These are phyloP conservation scores for Monoplex corrugatus DNA, from an alignment of 2,888 invertebrate species.

Conservation along the genomic window DNA sequence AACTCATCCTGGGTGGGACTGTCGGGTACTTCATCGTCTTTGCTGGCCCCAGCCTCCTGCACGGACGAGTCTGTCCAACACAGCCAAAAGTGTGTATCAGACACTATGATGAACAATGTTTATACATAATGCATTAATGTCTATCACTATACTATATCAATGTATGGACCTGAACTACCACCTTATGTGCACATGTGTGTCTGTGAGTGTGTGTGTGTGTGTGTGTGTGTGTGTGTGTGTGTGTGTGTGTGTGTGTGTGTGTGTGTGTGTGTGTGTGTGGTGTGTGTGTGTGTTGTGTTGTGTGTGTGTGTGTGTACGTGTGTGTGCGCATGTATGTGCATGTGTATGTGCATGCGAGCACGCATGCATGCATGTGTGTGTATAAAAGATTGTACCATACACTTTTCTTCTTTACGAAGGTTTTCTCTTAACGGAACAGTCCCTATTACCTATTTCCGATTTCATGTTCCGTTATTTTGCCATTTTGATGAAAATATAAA, in stretches of 20 bases:
- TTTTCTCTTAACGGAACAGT: too few relatives aligned
- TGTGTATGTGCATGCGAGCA: not conserved
- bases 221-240: not conserved
- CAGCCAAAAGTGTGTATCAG: too few relatives aligned
- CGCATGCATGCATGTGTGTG: not conserved
- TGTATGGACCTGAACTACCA: too few relatives aligned
- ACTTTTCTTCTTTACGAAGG: not conserved
- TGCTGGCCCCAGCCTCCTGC: constrained; percentile 53
- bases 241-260: not conserved
- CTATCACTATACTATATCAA: too few relatives aligned
- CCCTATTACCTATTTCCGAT: too few relatives aligned
- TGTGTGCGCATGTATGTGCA: not conserved
- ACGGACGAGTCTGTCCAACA: constrained; percentile 38
- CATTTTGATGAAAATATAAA: not conserved
- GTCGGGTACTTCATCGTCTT: constrained; percentile 62
- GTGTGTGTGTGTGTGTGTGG: not conserved
- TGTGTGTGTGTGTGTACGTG: not conserved
- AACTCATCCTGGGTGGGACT: constrained; percentile 85
- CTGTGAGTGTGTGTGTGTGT: not conserved
- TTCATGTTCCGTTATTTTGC: too few relatives aligned
- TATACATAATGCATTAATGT: too few relatives aligned
- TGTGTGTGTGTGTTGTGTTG: not conserved
- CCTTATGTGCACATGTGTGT: not conserved
- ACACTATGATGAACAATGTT: too few relatives aligned
- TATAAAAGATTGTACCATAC: too few relatives aligned